Conservation (phyloP, 2,113 vertebrate genomes). For the Gracilinanus agilis region DNA sequence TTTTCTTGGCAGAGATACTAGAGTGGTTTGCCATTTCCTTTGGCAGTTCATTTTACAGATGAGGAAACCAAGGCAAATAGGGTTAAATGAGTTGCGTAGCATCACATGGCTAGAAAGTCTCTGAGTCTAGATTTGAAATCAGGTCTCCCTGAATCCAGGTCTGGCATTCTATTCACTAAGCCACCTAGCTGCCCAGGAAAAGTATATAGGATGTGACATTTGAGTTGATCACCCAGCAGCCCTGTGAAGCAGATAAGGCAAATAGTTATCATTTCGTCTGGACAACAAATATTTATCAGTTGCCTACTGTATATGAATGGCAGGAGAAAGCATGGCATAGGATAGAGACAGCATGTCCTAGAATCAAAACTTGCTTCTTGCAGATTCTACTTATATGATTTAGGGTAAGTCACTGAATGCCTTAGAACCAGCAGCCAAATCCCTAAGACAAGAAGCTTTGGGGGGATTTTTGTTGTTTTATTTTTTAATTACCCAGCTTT, state of each 20-base stretch:
- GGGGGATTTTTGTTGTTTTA: background rate
- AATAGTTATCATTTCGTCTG: background rate
- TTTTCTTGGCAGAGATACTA: background rate
- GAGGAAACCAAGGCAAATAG: background rate
- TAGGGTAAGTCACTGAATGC: too few relatives aligned
- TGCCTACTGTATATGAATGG: too few relatives aligned
- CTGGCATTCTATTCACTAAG: background rate
- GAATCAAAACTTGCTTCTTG: too few relatives aligned
- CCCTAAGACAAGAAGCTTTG: too few relatives aligned
- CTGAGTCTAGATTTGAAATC: background rate
- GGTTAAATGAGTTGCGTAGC: background rate
- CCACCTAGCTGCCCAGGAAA: background rate
- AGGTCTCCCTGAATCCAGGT: background rate
- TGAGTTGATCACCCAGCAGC: too few relatives aligned
- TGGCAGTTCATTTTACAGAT: background rate
- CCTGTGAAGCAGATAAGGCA: background rate
- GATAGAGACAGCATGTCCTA: too few relatives aligned
- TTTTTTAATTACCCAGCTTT: background rate
- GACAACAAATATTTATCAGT: too few relatives aligned
- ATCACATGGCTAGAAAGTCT: background rate
- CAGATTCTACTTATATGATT: too few relatives aligned
- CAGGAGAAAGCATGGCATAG: too few relatives aligned
- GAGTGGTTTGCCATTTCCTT: background rate
- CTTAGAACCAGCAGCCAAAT: too few relatives aligned
- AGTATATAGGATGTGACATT: too few relatives aligned